Base-by-base conservation (phyloP, 1,140 invertebrate genomes). In the Drosophila melanica region DNA sequence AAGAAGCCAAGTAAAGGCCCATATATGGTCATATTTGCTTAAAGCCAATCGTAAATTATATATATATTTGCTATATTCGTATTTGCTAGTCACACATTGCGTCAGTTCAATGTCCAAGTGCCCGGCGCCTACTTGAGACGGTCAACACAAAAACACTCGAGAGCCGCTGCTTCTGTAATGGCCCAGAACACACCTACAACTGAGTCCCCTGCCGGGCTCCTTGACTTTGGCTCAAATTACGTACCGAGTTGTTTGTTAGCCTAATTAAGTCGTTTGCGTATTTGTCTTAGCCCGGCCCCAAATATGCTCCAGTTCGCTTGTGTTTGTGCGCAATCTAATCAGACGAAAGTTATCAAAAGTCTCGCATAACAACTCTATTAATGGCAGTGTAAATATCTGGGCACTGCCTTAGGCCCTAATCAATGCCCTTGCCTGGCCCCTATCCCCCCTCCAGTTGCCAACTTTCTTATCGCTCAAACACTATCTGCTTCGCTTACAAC, bases 211-310 rank as follows among this genome's bases (percentile, higher is more conserved):
- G 2, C 11, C n/a, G 14, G n/a, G 12, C 11, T 12, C 20, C 50
- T 53, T 53, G 23, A 47, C 44, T 37, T 62, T 62, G 41, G 18
- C 2, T 76, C 67, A 76, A 79, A 86, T 77, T 89, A 76, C 69
- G 66, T 7, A 10, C 9, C 67, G 71, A 82, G 68, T 66, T 87
- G 82, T 87, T 87, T 84, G 79, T 64, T 55, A 74, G 84, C 72
- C 84, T 89, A 89, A 87, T 87, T 87, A 87, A 89, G 79, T 66
- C 84, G 63, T 44, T 79, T 67, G 75, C 66, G 69, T 66, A 71
- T 87, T 75, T 62, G 65, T 42, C 50, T 54, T 68, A 20, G 35
- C 45, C 37, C 58, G 20, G 47, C 39, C 54, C 64, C 64, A 54
- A 39, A 53, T 70, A 45, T 58, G 11, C 55, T 70, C 33, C 20